These are phyloP conservation scores for Epizoanthus scotinus DNA, from an alignment of 92 coral and sea anemone species.

Conservation along the genomic window DNA sequence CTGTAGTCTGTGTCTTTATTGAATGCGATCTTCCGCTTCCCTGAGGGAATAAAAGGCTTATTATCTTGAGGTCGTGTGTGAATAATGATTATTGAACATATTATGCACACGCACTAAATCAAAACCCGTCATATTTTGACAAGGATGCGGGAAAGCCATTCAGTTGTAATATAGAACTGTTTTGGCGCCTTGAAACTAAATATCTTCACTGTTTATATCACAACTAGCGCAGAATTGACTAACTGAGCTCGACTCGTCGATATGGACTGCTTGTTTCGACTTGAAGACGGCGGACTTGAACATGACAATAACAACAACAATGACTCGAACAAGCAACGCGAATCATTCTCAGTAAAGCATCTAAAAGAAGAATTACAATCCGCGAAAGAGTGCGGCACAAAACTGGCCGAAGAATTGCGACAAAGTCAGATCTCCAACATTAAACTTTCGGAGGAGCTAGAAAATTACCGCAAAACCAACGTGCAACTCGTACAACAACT, in stretches of 20 bases:
- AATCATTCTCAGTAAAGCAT: background rate
- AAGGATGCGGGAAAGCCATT: background rate
- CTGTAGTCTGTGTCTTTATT: background rate
- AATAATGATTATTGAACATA: background rate
- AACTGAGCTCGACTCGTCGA: background rate
- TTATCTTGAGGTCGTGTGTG: background rate
- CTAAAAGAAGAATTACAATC: background rate
- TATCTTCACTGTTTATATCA: background rate
- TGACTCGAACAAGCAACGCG: background rate
- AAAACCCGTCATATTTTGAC: background rate
- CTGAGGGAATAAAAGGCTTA: background rate
- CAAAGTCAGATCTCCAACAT: conserved; percentile 11
- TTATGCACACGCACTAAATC: background rate
- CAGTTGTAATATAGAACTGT: background rate
- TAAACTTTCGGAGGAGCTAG: background rate
- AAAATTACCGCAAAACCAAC: conserved; percentile 1
- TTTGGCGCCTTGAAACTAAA: background rate
- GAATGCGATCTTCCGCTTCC: background rate
- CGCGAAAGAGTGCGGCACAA: background rate
- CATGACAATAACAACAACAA: conserved; percentile 3
- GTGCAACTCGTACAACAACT: background rate
- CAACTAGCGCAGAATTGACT: background rate
- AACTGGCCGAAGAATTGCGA: conserved; percentile 4
- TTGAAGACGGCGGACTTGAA: background rate
- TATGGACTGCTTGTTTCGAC: conserved; percentile 1